These are phyloP conservation scores for Chydorus sphaericus DNA, from an alignment of 2,888 invertebrate genomes.

Conservation along the genomic window DNA sequence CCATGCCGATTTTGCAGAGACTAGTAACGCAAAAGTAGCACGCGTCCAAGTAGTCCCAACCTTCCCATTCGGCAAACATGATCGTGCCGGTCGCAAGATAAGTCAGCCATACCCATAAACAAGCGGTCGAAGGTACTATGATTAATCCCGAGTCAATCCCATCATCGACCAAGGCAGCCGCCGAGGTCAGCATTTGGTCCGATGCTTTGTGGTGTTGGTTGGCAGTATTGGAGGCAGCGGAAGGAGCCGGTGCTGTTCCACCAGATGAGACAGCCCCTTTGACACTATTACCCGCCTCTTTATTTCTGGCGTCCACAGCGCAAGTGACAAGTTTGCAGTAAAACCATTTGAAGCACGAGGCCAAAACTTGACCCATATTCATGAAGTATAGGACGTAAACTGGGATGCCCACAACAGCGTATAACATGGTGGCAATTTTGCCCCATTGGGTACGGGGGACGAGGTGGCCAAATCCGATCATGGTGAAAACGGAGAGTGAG, in stretches of 20 bases:
- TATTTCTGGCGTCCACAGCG: constrained; percentile 14
- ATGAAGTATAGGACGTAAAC: constrained; percentile 73
- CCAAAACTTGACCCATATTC: constrained; percentile 75
- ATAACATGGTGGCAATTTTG: constrained; percentile 66
- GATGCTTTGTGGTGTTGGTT: neutral
- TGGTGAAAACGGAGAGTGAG: constrained; percentile 72
- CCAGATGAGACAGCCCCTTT: too few species aligned
- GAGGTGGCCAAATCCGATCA: constrained; percentile 82
- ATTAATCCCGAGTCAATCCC: constrained; percentile 25
- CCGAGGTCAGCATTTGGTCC: neutral
- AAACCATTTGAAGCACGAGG: constrained; percentile 63
- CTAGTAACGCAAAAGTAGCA: constrained; percentile 82
- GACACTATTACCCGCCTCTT: too few species aligned
- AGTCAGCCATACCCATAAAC: constrained; percentile 71
- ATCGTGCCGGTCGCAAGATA: constrained; percentile 70
- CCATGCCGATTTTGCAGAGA: constrained; percentile 76
- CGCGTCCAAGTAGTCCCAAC: constrained; percentile 72
- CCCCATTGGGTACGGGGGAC: constrained; percentile 69
- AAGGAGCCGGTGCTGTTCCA: neutral
- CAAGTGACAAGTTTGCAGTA: constrained; percentile 63
- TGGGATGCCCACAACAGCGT: constrained; percentile 76
- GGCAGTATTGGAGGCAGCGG: neutral
- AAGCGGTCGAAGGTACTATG: constrained; percentile 76
- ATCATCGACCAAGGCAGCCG: neutral
- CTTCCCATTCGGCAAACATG: constrained; percentile 80